These are phyloP conservation scores for Mionectes olivaceus DNA, from an alignment of 2,797 vertebrate genomes.

Conservation along the genomic window DNA sequence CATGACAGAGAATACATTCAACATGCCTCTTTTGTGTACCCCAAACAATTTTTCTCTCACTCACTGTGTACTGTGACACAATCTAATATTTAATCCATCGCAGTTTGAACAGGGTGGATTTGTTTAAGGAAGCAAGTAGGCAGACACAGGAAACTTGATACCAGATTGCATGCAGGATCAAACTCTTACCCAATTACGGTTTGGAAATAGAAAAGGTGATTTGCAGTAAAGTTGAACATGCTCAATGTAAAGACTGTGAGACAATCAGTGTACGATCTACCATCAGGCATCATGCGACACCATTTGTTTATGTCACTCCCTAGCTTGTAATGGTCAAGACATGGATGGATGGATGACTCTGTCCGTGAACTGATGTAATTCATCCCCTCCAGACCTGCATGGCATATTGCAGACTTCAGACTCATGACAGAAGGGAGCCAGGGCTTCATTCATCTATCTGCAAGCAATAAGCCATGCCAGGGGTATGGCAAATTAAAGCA, in stretches of 20 bases:
- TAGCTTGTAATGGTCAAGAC: rapidly evolving
- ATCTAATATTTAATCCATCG: background rate
- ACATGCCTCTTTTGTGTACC: background rate
- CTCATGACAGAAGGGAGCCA: background rate
- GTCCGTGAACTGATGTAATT: background rate
- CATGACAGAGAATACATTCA: background rate
- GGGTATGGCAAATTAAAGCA: background rate
- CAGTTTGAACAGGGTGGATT: background rate
- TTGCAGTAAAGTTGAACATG: background rate
- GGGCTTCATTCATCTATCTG: background rate
- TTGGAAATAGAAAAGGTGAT: background rate
- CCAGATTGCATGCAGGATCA: background rate
- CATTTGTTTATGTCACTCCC: background rate
- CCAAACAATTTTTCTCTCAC: background rate
- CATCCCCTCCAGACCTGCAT: background rate
- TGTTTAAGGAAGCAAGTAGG: background rate
- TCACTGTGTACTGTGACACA: background rate
- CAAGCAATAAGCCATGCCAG: background rate
- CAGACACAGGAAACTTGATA: background rate
- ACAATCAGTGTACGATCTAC: background rate
- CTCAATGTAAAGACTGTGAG: background rate
- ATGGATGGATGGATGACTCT: background rate
- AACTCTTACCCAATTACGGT: background rate
- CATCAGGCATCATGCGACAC: background rate
- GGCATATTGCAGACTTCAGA: background rate